Evolutionary conservation across 2,797 vertebrate genomes (phyloP).

Genomic region (Psittacula derbiana): DNA sequence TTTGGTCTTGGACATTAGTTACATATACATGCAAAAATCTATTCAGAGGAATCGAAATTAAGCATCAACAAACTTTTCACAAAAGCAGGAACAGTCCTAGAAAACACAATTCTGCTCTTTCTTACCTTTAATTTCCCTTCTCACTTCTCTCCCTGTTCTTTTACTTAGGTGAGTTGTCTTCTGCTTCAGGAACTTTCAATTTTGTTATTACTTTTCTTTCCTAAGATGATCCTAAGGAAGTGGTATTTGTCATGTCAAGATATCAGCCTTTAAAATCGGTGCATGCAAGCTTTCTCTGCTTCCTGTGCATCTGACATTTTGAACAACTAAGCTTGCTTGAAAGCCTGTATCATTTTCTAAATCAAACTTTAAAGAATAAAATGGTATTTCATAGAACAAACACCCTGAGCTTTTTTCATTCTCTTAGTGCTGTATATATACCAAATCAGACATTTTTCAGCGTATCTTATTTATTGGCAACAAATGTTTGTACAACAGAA

Average conservation of each 20-base stretch:
- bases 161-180: not conserved
- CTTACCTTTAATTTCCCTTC: not conserved
- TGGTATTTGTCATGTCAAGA: not conserved
- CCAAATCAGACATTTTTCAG: not conserved
- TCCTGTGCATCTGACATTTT: not conserved
- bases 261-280: not conserved
- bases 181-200: not conserved
- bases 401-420: not conserved
- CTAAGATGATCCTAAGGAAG: not conserved
- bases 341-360: not conserved
- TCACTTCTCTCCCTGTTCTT: not conserved
- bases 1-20: not conserved
- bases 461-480: not conserved
- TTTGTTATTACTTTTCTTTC: not conserved
- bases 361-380: not conserved
- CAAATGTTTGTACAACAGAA: conserved; percentile 8
- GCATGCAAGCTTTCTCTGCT: not conserved
- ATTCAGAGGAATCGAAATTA: not conserved
- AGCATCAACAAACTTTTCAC: not conserved
- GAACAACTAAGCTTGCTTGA: not conserved
- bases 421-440: not conserved
- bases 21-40: not conserved
- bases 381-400: not conserved
- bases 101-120: not conserved
- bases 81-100: not conserved